Evolutionary conservation across 2,888 invertebrate species (phyloP).

Genomic region (Hybos culiciformis): DNA sequence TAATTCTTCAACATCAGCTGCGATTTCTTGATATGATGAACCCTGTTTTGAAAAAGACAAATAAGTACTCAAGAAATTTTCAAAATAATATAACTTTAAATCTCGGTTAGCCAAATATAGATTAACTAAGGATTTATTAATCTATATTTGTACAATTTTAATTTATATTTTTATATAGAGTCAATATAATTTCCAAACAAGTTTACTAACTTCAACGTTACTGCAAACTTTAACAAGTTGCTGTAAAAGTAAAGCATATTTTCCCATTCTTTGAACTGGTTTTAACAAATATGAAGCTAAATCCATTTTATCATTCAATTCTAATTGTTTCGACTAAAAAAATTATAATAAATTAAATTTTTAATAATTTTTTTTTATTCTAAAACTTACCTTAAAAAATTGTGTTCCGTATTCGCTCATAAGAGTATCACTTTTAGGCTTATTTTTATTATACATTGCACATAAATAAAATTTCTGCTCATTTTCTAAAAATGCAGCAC

Average conservation of each 20-base stretch:
- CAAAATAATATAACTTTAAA: not conserved
- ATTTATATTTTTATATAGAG: too few species aligned
- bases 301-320: slow-evolving; percentile 84
- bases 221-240: slow-evolving; percentile 83
- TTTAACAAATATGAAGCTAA: slow-evolving; percentile 84
- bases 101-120: too few species aligned
- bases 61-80: not conserved
- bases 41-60: slow-evolving; percentile 32
- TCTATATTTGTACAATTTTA: too few species aligned
- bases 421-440: slow-evolving; percentile 85
- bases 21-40: slow-evolving; percentile 38
- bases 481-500: slow-evolving; percentile 46
- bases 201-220: slow-evolving; percentile 35
- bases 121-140: too few species aligned
- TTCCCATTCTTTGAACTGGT: slow-evolving; percentile 92
- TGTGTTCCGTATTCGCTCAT: slow-evolving; percentile 77
- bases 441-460: slow-evolving; percentile 92
- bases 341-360: too few species aligned
- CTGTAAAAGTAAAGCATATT: slow-evolving; percentile 80
- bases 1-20: slow-evolving; percentile 52
- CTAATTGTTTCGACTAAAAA: slow-evolving; percentile 70
- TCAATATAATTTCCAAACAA: too few species aligned
- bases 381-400: slow-evolving; percentile 73
- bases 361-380: too few species aligned
- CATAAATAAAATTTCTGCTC: slow-evolving; percentile 88